phyloP scores from a whole-genome alignment of 2,888 invertebrate genomes.

The Apamea anceps region DNA sequence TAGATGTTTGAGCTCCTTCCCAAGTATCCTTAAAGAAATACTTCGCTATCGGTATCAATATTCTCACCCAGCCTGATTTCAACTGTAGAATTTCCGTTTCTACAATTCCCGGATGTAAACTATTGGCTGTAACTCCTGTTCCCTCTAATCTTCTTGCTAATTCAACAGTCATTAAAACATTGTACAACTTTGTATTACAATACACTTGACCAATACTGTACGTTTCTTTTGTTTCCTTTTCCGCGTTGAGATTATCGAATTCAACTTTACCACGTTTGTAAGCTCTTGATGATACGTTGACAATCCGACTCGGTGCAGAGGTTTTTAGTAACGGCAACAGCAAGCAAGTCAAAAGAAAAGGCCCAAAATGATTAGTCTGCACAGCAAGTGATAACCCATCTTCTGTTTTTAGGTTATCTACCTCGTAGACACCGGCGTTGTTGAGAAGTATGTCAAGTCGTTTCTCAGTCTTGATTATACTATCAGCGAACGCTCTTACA shows the following conservation, averaged over 20 bases:
- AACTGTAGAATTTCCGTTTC: conserved; percentile 90
- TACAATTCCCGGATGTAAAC: conserved; percentile 94
- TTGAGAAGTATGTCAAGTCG: conserved; percentile 91
- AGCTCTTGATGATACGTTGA: conserved; percentile 81
- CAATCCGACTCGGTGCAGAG: conserved; percentile 82
- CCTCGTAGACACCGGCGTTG: conserved; percentile 90
- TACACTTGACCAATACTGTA: conserved; percentile 65
- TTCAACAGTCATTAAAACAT: conserved; percentile 93
- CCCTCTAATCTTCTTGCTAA: conserved; percentile 92
- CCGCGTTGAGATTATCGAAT: conserved; percentile 75
- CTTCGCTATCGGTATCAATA: conserved; percentile 81
- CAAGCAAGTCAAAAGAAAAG: conserved; percentile 92
- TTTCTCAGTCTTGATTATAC: conserved; percentile 87
- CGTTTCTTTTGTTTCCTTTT: conserved; percentile 68
- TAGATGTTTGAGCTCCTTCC: conserved; percentile 87
- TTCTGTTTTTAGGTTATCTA: conserved; percentile 85
- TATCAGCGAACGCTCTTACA: conserved; percentile 91
- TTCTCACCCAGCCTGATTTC: conserved; percentile 59
- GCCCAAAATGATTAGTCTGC: conserved; percentile 91
- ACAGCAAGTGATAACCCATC: conserved; percentile 91
- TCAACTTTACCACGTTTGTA: conserved; percentile 74
- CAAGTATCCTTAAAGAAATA: conserved; percentile 73
- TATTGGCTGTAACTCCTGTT: conserved; percentile 93
- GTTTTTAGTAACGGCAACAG: conserved; percentile 86
- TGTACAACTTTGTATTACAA: conserved; percentile 93